Evolutionary conservation across 2,888 invertebrate species (phyloP).

Genomic region (Cephus runcator): DNA sequence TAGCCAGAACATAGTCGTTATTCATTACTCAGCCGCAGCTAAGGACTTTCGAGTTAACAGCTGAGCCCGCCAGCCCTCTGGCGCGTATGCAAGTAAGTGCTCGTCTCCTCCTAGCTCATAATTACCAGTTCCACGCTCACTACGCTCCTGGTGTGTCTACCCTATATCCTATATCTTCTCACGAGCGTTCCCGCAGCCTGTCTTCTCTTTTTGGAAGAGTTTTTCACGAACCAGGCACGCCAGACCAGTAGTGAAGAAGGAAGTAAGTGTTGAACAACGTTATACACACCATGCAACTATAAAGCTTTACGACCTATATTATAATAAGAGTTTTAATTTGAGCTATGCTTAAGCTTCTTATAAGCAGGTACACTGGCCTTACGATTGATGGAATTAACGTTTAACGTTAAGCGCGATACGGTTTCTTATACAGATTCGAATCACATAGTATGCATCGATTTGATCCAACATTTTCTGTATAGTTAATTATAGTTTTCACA

Average conservation of each 20-base stretch:
- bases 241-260: background rate
- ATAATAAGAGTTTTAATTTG: background rate
- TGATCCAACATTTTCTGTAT: background rate
- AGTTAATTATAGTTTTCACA: background rate
- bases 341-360: background rate
- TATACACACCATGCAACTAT: background rate
- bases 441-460: background rate
- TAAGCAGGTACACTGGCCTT: background rate
- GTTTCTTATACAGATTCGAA: background rate
- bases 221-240: background rate
- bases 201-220: background rate
- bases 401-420: background rate
- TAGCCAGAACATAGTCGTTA: background rate
- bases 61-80: background rate
- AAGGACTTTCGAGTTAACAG: slow-evolving; percentile 2
- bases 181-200: background rate
- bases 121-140: background rate
- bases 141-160: background rate
- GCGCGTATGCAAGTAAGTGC: background rate
- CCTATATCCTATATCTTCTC: background rate
- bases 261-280: background rate
- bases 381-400: background rate
- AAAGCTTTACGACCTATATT: background rate
- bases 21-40: slow-evolving; percentile 2
- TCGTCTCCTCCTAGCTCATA: slow-evolving; percentile 1